A percentile compares a stretch with the other conserved stretches of the same genome.
phyloP scores from a whole-genome alignment of 1,140 invertebrate genomes.

The Papilio polytes region DNA sequence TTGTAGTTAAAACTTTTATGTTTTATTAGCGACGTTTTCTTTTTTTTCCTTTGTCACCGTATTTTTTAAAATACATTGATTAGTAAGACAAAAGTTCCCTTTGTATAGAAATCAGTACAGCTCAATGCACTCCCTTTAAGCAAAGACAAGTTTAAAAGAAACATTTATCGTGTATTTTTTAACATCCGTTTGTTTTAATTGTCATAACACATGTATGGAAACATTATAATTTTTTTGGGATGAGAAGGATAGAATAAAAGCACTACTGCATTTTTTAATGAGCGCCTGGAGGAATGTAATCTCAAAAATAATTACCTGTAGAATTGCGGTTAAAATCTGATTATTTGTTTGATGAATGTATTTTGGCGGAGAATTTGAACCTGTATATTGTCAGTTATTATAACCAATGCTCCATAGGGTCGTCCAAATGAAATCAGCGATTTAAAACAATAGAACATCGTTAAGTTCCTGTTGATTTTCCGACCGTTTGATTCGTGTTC shows the following conservation, averaged over 20 bases:
- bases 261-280: too few species aligned
- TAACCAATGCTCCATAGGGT: background rate
- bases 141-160: background rate
- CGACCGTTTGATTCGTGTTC: background rate
- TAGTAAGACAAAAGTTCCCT: background rate
- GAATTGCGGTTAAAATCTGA: too few species aligned
- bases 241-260: too few species aligned
- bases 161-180: background rate
- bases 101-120: background rate
- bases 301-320: too few species aligned
- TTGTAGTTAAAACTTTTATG: background rate
- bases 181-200: too few species aligned
- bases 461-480: slow-evolving; percentile 21
- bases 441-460: slow-evolving; percentile 3
- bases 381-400: background rate
- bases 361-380: background rate
- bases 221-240: too few species aligned
- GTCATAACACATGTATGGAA: too few species aligned
- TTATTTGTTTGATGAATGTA: background rate
- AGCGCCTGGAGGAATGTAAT: too few species aligned
- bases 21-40: background rate
- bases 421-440: background rate
- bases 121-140: background rate
- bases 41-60: background rate
- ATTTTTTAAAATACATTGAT: background rate